Evolutionary conservation across 2,888 invertebrate species (phyloP).

Genomic region (Heterodera filipjevi): DNA sequence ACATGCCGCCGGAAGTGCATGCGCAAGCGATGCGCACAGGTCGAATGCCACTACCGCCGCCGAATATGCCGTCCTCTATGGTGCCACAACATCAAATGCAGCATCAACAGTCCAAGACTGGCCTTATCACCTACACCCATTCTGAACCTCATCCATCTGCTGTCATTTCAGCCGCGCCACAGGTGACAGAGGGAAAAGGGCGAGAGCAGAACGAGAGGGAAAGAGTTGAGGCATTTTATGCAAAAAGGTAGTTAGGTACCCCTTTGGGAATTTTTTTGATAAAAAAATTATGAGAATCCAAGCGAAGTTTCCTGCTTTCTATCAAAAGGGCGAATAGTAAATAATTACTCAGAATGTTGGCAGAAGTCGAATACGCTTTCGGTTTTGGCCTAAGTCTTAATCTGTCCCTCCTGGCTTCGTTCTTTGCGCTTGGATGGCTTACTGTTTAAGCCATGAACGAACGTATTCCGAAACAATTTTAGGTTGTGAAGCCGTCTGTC

Average conservation of each 20-base stretch:
- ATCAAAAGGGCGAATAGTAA: too few species aligned
- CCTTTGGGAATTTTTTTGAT: too few species aligned
- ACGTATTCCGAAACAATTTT: slow-evolving; percentile 4
- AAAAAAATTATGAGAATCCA: too few species aligned
- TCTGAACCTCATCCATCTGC: slow-evolving; percentile 31
- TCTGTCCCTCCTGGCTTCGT: too few species aligned
- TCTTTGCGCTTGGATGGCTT: too few species aligned
- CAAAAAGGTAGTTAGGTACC: too few species aligned
- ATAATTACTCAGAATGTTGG: too few species aligned
- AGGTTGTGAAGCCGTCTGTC: slow-evolving; percentile 9
- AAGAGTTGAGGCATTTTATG: too few species aligned
- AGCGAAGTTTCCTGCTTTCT: too few species aligned
- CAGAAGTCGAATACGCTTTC: too few species aligned
- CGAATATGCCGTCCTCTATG: background rate
- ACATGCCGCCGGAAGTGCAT: slow-evolving; percentile 19
- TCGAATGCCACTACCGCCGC: background rate
- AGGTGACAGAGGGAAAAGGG: slow-evolving; percentile 28
- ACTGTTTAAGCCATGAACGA: too few species aligned
- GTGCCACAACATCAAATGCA: background rate
- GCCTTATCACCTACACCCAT: slow-evolving; percentile 13
- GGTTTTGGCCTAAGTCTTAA: too few species aligned
- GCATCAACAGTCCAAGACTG: slow-evolving; percentile 25
- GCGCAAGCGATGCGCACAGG: slow-evolving; percentile 12
- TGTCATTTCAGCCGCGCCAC: slow-evolving; percentile 42
- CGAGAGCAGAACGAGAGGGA: background rate